These are phyloP conservation scores for Xiphias gladius DNA, from an alignment of 2,113 vertebrate genomes.

Conservation along the genomic window DNA sequence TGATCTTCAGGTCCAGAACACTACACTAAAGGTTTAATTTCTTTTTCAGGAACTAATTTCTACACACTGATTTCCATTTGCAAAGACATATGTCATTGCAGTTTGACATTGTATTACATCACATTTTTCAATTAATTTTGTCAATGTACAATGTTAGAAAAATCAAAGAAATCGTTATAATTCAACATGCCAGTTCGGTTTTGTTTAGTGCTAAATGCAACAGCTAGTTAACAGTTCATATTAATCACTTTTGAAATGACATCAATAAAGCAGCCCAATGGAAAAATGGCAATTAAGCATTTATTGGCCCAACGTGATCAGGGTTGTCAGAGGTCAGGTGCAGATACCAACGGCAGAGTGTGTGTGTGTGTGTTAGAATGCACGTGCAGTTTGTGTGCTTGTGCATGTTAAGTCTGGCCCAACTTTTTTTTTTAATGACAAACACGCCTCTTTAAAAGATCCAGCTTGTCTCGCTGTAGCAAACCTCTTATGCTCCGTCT, in stretches of 20 bases:
- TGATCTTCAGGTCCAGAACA: neutral
- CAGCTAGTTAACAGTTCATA: constrained; percentile 81
- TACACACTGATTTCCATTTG: neutral
- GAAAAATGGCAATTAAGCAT: constrained; percentile 84
- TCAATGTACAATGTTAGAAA: constrained; percentile 18
- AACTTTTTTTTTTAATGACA: constrained; percentile 70
- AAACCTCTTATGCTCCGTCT: constrained; percentile 64
- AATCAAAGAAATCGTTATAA: constrained; percentile 42
- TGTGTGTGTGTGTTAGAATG: constrained; percentile 14
- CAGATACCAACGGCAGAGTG: constrained; percentile 51
- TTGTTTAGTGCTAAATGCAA: constrained; percentile 70
- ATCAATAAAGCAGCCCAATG: constrained; percentile 84
- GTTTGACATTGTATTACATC: neutral
- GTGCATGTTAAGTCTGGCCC: constrained; percentile 45
- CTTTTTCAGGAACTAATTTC: neutral
- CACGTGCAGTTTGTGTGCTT: constrained; percentile 12
- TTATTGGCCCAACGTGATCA: constrained; percentile 80
- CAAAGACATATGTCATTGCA: neutral
- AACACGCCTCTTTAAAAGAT: constrained; percentile 58
- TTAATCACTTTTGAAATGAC: constrained; percentile 82
- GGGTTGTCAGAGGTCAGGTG: constrained; percentile 79
- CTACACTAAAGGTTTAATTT: neutral
- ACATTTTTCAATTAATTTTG: neutral
- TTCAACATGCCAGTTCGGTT: constrained; percentile 50
- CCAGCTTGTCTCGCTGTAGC: constrained; percentile 50